A percentile compares a stretch with the other conserved stretches of the same genome.
Conservation (phyloP, 1,140 invertebrate genomes). For the Leptopilina boulardi region DNA sequence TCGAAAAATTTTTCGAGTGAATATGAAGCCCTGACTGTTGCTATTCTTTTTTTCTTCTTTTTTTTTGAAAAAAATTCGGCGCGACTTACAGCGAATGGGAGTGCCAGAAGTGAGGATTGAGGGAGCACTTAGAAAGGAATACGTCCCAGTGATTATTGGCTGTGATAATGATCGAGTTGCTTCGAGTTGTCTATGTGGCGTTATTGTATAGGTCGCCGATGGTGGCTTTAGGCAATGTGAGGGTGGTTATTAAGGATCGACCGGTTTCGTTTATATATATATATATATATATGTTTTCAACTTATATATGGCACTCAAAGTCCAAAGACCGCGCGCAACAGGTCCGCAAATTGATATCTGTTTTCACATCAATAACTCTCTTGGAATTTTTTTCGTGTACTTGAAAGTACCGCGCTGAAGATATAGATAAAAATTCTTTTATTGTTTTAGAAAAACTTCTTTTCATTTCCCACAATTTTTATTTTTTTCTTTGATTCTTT, state of each 20-base stretch:
- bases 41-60: neutral
- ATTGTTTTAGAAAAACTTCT: too few relatives aligned
- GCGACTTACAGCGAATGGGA: slow-evolving; percentile 37
- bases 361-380: neutral
- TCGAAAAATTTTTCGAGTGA: neutral
- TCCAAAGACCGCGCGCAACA: neutral
- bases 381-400: neutral
- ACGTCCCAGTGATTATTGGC: slow-evolving; percentile 73
- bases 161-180: slow-evolving; percentile 74
- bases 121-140: slow-evolving; percentile 70
- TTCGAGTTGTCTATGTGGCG: slow-evolving; percentile 72
- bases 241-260: slow-evolving; percentile 73
- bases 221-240: slow-evolving; percentile 70
- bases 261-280: slow-evolving; percentile 65
- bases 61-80: neutral
- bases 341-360: slow-evolving; percentile 5
- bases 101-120: slow-evolving; percentile 55
- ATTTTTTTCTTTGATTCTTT: too few relatives aligned
- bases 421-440: too few relatives aligned
- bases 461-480: too few relatives aligned
- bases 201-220: slow-evolving; percentile 69
- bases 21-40: slow-evolving; percentile 29
- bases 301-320: slow-evolving; percentile 35
- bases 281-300: too few relatives aligned
- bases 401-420: too few relatives aligned